Evolutionary conservation across 2,113 vertebrate genomes (phyloP), one percentile per base, ranked within the genome.

Genomic region (Dascyllus trimaculatus): DNA sequence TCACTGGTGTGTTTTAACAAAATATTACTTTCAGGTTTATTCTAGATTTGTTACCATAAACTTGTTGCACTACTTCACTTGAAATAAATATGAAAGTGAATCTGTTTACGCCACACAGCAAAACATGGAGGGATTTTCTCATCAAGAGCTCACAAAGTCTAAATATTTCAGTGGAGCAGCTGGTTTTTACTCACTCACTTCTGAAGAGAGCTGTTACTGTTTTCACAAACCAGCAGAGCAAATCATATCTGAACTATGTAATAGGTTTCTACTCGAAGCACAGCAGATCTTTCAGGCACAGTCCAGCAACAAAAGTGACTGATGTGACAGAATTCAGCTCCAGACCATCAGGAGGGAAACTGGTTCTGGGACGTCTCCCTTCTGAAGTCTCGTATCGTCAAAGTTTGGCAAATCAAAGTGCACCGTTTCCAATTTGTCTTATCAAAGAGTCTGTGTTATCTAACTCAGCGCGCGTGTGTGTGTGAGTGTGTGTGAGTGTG

Each of bases 361-460:
- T 21, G 18, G 32, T 22, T 59, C 19, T 9, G 21, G 7, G 38
- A 8, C 53, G 9, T 57, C 17, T 61, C 25, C 60, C 32, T 71
- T 62, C 35, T 59, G 25, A 84, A 56, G 66, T 21, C 22, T 65
- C 19, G 40, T 54, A 75, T 32, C 59, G 29, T 53, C 17, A 54
- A 51, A 32, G 26, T 59, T 65, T 45, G 56, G 17, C 32, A 46
- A 82, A 72, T 71, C 26, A 72, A 72, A 81, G 35, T 46, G n/a
- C 19, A 9, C 70, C 21, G 15, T 67, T 73, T 80, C 58, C 32
- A 72, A 35, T 81, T 71, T 25, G 57, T 61, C 29, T 53, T 24
- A 65, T 82, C 40, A 82, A 59, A 71, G 51, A n/a, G 10, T 67
- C 8, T 40, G 49, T 71, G 62, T 70, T 81, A 57, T 80, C 48